Conservation (phyloP, 2,113 vertebrate genomes). For the Solea senegalensis region DNA sequence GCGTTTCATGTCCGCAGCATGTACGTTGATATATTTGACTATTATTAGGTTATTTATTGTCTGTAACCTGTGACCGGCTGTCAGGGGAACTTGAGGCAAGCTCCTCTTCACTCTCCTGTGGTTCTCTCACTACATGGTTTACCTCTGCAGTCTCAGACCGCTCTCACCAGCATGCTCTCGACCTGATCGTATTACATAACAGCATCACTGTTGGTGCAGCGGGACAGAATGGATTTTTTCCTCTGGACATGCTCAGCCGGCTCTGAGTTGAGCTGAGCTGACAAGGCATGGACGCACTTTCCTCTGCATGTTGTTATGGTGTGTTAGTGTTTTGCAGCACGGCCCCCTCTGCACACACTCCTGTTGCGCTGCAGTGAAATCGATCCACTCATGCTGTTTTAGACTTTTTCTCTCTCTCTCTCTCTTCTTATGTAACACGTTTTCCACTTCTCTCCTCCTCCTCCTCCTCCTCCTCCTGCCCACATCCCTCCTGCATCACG, state of each 20-base stretch:
- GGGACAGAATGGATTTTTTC: constrained; percentile 71
- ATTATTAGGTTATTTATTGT: too few species aligned
- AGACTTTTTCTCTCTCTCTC: constrained; percentile 43
- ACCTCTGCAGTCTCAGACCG: constrained; percentile 16
- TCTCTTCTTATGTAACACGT: constrained; percentile 50
- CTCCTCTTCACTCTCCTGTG: neutral
- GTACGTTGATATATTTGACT: too few species aligned
- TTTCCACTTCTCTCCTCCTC: constrained; percentile 33
- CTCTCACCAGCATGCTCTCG: constrained; percentile 50
- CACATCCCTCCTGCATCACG: neutral
- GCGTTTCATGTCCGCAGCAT: too few species aligned
- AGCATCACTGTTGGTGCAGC: constrained; percentile 60
- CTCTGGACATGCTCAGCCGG: constrained; percentile 61
- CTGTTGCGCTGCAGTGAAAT: constrained; percentile 59
- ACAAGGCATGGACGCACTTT: constrained; percentile 62
- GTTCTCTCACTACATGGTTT: constrained; percentile 24
- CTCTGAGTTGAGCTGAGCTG: constrained; percentile 71
- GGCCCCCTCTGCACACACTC: constrained; percentile 45
- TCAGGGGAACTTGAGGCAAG: too few species aligned
- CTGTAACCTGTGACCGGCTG: too few species aligned
- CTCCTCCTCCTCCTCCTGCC: neutral
- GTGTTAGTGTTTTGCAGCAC: constrained; percentile 31
- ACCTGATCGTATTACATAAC: constrained; percentile 66
- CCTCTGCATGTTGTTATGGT: constrained; percentile 46
- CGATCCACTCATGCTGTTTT: constrained; percentile 51